A percentile compares a stretch with the other conserved stretches of the same genome.
Conservation (phyloP, 1,140 invertebrate species). For the Chionoecetes opilio region DNA sequence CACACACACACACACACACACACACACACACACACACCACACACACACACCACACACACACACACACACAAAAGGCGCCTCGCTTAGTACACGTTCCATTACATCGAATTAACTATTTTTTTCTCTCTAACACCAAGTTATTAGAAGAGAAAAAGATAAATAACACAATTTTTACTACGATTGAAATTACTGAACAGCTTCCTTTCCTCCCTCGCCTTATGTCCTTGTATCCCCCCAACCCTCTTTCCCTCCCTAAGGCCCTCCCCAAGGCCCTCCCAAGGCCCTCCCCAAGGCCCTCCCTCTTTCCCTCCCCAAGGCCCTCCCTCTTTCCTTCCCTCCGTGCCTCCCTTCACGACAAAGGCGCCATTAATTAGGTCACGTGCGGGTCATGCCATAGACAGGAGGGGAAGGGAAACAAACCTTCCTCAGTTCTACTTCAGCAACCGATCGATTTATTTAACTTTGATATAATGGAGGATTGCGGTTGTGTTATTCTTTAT, state of each 20-base stretch:
- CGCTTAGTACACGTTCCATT: too few species aligned
- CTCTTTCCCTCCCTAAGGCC: background rate
- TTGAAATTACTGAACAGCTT: too few species aligned
- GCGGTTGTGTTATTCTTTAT: conserved; percentile 51
- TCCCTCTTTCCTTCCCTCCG: background rate
- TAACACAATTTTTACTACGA: too few species aligned
- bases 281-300: background rate
- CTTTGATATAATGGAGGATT: conserved; percentile 55
- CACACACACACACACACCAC: too few species aligned
- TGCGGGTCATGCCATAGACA: background rate
- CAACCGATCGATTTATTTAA: conserved; percentile 60
- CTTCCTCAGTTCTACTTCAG: background rate
- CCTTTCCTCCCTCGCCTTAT: background rate
- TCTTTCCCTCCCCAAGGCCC: too few species aligned
- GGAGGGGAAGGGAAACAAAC: conserved; percentile 28
- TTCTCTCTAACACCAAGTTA: too few species aligned
- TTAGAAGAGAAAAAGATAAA: too few species aligned
- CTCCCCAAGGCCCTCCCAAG: background rate
- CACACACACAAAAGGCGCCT: too few species aligned
- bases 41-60: too few species aligned
- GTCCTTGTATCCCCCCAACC: background rate
- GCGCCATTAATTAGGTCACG: background rate
- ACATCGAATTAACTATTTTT: too few species aligned
- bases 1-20: too few species aligned
- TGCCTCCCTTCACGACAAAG: background rate